Evolutionary conservation across 1,140 invertebrate species (phyloP), one percentile per base, ranked within the genome.

Genomic region (Drosophila pectinifera): DNA sequence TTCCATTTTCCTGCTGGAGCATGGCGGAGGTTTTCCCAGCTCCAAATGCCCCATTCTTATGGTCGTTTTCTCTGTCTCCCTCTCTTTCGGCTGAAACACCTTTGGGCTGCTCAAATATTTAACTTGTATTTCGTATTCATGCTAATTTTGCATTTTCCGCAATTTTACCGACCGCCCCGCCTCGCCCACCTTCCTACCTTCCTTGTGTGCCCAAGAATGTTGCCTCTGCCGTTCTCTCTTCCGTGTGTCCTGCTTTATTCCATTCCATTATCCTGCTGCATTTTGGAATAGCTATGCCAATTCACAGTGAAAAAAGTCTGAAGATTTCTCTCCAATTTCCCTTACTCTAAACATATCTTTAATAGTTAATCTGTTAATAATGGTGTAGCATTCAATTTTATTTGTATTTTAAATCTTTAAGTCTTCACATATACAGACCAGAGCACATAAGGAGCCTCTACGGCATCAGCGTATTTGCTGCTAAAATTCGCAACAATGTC

Each of bases 101-200:
- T 77, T 77, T 53, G 74, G 83, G 69, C 76, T 83, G 63, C 72
- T 89, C 84, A 88, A 89, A 89, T 89, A 89, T 89, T 89, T 89
- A 89, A 89, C 84, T 85, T 90, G 80, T 83, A 84, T 89, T 89
- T 89, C 77, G 84, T 89, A 89, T 89, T 90, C 84, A 89, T 88
- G 84, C 84, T 89, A 89, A 89, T 89, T 89, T 89, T 84, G 84
- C 84, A 89, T 89, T 89, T 89, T 89, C 73, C 80, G 90, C 84
- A 90, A 89, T 84, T 89, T 89, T 89, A 62, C 78, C 79, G 54
- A 78, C 73, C 73, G 51, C 73, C 61, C 64, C 69, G 28, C 28
- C 77, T 68, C 59, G 46, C 75, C 24, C 39, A 28, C 42, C 14
- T 24, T 46, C 16, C 49, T 28, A 31, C 31, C 36, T 53, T 48